Evolutionary conservation across 2,797 vertebrate species (phyloP).

Genomic region (Geotrypetes seraphini): DNA sequence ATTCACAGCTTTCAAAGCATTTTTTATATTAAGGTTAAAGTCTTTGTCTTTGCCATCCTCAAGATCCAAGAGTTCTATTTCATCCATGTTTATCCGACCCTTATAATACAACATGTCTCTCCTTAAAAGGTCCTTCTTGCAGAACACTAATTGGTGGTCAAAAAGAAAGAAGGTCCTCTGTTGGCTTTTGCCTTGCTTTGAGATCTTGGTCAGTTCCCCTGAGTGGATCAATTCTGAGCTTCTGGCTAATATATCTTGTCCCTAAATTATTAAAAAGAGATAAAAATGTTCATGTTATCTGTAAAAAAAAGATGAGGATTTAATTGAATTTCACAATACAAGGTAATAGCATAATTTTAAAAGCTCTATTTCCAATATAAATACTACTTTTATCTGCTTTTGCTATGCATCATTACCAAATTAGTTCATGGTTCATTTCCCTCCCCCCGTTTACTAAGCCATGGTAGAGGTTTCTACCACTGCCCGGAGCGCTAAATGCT

Average conservation of each 20-base stretch:
- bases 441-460: too few relatives aligned
- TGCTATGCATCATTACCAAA: too few relatives aligned
- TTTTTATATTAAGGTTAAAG: slow-evolving; percentile 69
- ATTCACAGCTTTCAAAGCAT: slow-evolving; percentile 75
- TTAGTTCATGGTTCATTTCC: too few relatives aligned
- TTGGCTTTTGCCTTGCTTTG: slow-evolving; percentile 82
- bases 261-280: slow-evolving; percentile 32
- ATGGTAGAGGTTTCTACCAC: too few relatives aligned
- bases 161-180: slow-evolving; percentile 95
- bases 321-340: too few relatives aligned
- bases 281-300: neutral
- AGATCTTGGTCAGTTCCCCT: slow-evolving; percentile 76
- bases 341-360: too few relatives aligned
- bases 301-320: too few relatives aligned
- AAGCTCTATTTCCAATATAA: neutral
- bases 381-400: neutral
- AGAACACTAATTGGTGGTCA: slow-evolving; percentile 92
- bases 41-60: slow-evolving; percentile 75
- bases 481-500: too few relatives aligned
- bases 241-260: slow-evolving; percentile 70
- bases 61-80: slow-evolving; percentile 62
- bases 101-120: slow-evolving; percentile 91
- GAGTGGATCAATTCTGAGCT: slow-evolving; percentile 94
- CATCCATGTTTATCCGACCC: slow-evolving; percentile 76
- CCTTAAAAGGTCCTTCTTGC: slow-evolving; percentile 89